These are phyloP conservation scores for Batillaria attramentaria DNA, from an alignment of 1,140 invertebrate species.

Conservation along the genomic window DNA sequence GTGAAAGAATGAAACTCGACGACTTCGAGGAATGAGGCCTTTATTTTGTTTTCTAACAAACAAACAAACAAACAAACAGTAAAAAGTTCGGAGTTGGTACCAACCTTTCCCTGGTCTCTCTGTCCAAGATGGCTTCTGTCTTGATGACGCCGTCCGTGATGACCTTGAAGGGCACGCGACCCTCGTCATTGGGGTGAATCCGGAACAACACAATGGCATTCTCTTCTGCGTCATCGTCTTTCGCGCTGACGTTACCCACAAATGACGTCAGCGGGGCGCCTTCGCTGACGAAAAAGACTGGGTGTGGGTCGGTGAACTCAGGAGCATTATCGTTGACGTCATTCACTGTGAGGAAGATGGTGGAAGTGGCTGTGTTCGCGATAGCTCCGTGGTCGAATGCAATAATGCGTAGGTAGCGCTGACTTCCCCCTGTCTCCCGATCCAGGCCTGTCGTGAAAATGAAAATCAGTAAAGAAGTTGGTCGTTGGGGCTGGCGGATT, in stretches of 20 bases:
- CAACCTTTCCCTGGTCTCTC: slow-evolving; percentile 78
- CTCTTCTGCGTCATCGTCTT: slow-evolving; percentile 89
- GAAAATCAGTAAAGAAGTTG: no score
- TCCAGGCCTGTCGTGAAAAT: slow-evolving; percentile 62
- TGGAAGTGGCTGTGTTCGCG: slow-evolving; percentile 65
- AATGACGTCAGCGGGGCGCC: slow-evolving; percentile 80
- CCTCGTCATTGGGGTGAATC: slow-evolving; percentile 33
- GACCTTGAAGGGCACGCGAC: slow-evolving; percentile 52
- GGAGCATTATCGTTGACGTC: slow-evolving; percentile 77
- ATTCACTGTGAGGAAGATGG: slow-evolving; percentile 75
- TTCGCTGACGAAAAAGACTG: slow-evolving; percentile 77
- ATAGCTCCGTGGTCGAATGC: slow-evolving; percentile 76
- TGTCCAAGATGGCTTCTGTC: slow-evolving; percentile 84
- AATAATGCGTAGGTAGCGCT: slow-evolving; percentile 76
- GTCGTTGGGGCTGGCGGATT: no score
- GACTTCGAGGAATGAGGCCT: neutral
- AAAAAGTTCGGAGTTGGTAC: neutral
- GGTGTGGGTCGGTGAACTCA: slow-evolving; percentile 51
- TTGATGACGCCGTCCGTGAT: slow-evolving; percentile 75
- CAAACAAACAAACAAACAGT: neutral
- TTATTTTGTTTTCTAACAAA: neutral
- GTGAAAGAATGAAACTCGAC: no score
- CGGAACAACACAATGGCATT: slow-evolving; percentile 89
- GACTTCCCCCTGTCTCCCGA: slow-evolving; percentile 68
- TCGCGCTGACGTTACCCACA: slow-evolving; percentile 86